Conservation (phyloP, 2,113 vertebrate species). For the Noctilio leporinus region DNA sequence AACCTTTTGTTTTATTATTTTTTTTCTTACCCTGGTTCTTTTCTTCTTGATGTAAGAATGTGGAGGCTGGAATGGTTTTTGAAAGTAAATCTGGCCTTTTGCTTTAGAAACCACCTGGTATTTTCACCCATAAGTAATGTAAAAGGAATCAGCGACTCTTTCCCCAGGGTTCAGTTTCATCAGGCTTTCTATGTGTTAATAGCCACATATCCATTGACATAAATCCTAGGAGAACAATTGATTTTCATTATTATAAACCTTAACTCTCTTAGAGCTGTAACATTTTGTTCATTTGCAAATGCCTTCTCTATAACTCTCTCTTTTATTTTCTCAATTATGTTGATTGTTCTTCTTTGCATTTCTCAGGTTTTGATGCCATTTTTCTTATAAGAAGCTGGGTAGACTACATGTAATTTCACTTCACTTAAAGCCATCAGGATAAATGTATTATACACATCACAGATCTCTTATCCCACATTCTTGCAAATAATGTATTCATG, state of each 20-base stretch:
- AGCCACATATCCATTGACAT: neutral
- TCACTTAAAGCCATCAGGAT: conserved; percentile 45
- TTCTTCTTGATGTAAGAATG: neutral
- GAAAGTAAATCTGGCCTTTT: neutral
- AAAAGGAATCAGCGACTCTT: neutral
- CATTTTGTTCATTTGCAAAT: conserved; percentile 1
- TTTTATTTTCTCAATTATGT: conserved; percentile 29
- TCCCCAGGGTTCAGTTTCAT: neutral
- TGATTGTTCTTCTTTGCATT: neutral
- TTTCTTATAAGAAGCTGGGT: conserved; percentile 10
- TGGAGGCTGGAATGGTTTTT: neutral
- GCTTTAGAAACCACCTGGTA: conserved; percentile 16
- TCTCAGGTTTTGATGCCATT: conserved; percentile 5
- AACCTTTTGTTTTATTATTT: neutral
- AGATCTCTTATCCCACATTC: conserved; percentile 47
- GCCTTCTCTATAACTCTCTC: neutral
- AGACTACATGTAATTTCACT: conserved; percentile 29
- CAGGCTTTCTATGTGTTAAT: neutral
- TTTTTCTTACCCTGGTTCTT: neutral
- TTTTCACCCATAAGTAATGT: conserved; percentile 6
- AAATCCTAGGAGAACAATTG: neutral
- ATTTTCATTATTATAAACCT: conserved; percentile 7
- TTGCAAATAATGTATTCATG: conserved; percentile 70
- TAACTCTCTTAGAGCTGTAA: neutral
- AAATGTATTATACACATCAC: conserved; percentile 32